These are phyloP conservation scores for Drosophila trichaetosa DNA, from an alignment of 2,888 invertebrate species.

Conservation along the genomic window DNA sequence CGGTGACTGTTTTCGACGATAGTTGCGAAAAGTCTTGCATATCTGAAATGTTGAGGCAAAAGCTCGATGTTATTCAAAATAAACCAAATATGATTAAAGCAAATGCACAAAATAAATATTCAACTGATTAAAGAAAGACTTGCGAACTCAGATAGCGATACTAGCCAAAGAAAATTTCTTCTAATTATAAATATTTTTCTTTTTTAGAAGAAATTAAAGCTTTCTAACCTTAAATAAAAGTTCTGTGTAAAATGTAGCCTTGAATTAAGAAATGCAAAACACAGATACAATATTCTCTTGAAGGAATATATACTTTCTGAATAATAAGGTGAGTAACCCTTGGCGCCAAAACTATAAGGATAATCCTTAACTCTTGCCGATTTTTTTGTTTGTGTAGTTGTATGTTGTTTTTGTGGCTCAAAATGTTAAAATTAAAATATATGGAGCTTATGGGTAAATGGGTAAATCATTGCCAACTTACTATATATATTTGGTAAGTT, in stretches of 20 bases:
- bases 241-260: fast-evolving
- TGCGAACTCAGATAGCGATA: not conserved
- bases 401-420: not conserved
- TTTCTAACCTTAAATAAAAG: not conserved
- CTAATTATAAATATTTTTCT: fast-evolving
- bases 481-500: not conserved
- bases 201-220: not conserved
- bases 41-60: conserved; percentile 85
- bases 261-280: not conserved
- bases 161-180: not conserved
- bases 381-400: not conserved
- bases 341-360: not conserved
- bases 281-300: not conserved
- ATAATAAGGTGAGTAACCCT: not conserved
- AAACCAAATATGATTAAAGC: not conserved
- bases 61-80: not conserved
- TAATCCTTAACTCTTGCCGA: not conserved
- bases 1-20: conserved; percentile 94
- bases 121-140: not conserved
- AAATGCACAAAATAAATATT: not conserved
- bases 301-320: not conserved
- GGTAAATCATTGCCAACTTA: not conserved
- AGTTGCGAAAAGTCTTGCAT: conserved; percentile 95
- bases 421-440: not conserved
- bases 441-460: no score